These are phyloP conservation scores for Crypturellus undulatus DNA, from an alignment of 2,113 vertebrate genomes.

Conservation along the genomic window DNA sequence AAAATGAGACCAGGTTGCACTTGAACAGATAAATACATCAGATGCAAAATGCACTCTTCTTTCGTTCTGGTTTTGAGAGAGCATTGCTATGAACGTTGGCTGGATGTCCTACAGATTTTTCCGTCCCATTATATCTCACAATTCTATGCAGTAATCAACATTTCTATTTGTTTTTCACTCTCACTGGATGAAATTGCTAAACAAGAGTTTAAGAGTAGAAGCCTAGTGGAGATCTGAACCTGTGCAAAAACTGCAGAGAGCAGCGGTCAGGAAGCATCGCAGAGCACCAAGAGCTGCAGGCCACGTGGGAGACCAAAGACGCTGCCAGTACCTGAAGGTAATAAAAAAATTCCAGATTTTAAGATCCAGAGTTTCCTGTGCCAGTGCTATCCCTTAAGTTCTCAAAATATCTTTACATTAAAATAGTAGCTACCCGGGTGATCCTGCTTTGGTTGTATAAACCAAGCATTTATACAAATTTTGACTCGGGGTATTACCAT, in stretches of 20 bases:
- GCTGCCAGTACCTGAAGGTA: background rate
- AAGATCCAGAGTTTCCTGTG: background rate
- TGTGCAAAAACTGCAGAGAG: background rate
- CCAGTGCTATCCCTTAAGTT: background rate
- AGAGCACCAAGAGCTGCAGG: background rate
- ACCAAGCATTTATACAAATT: background rate
- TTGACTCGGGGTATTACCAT: background rate
- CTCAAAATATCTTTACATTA: background rate
- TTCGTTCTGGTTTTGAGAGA: background rate
- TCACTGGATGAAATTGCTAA: background rate
- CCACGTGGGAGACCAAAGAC: background rate
- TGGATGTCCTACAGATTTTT: background rate
- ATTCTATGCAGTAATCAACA: background rate
- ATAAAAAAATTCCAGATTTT: constrained; percentile 11
- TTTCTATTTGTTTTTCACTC: background rate
- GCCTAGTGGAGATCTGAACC: background rate
- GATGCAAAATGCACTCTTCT: background rate
- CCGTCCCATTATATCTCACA: background rate
- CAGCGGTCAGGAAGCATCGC: background rate
- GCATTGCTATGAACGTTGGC: background rate
- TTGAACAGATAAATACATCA: background rate
- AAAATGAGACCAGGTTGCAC: background rate
- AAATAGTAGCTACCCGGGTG: background rate
- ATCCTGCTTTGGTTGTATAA: background rate
- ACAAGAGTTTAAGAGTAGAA: background rate